A percentile compares a stretch with the other conserved stretches of the same genome.
Conservation (phyloP, 2,888 invertebrate species). For the Platynereis dumerilii region DNA sequence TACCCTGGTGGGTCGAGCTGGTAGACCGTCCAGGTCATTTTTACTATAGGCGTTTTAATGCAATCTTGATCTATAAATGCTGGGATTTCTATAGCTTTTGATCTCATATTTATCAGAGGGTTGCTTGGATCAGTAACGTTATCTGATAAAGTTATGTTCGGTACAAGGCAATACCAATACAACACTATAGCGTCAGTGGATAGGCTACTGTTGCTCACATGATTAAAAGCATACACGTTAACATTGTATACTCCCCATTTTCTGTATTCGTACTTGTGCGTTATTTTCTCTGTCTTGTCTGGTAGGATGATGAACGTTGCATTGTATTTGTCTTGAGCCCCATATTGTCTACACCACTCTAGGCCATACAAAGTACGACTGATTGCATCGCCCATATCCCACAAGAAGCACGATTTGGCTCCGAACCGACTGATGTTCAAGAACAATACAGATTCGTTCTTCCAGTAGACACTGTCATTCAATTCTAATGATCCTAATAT, state of each 20-base stretch:
- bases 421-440: neutral
- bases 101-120: constrained; percentile 9
- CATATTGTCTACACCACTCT: too few relatives aligned
- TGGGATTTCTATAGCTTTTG: neutral
- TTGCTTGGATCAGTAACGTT: constrained; percentile 6
- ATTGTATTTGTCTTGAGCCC: too few relatives aligned
- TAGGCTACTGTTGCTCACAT: constrained; percentile 6
- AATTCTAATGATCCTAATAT: neutral
- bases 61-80: constrained; percentile 2
- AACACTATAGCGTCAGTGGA: neutral
- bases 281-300: neutral
- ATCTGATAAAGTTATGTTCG: constrained; percentile 11
- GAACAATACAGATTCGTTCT: neutral
- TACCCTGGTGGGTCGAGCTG: neutral
- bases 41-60: neutral
- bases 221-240: constrained; percentile 13
- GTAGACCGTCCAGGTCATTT: neutral
- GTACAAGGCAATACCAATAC: constrained; percentile 6
- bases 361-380: too few relatives aligned
- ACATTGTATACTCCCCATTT: neutral
- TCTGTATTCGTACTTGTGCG: neutral
- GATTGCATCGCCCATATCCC: neutral
- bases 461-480: neutral
- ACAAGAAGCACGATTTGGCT: neutral
- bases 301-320: too few relatives aligned